phyloP scores from a whole-genome alignment of 2,113 vertebrate genomes.

The Neoarius graeffei region DNA sequence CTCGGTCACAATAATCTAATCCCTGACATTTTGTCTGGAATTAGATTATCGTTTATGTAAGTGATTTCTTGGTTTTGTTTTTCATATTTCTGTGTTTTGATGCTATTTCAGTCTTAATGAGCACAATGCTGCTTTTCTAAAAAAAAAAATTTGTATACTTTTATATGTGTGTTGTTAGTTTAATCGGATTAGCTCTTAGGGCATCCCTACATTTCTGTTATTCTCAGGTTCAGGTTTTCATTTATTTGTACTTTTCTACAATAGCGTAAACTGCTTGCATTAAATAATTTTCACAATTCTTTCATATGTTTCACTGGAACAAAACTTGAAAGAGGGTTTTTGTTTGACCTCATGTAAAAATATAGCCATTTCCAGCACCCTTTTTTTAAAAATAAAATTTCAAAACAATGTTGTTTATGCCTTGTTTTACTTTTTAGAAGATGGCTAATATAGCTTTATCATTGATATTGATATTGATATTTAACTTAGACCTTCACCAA shows the following conservation, averaged over 20 bases:
- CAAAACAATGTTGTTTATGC: not conserved
- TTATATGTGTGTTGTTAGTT: constrained; percentile 20
- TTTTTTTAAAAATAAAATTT: constrained; percentile 37
- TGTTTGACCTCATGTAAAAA: constrained; percentile 23
- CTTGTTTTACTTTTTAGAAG: not conserved
- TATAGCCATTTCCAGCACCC: constrained; percentile 23
- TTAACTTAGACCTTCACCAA: not conserved
- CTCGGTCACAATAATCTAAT: not conserved
- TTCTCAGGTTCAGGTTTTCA: constrained; percentile 50
- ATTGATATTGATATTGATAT: not conserved
- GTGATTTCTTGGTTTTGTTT: not conserved
- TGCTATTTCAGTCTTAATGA: constrained; percentile 1
- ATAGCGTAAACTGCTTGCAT: constrained; percentile 24
- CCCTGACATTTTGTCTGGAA: not conserved
- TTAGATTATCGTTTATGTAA: too few species aligned
- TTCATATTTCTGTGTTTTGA: constrained; percentile 34
- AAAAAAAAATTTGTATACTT: not conserved
- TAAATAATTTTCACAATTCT: not conserved
- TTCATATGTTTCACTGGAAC: constrained; percentile 5
- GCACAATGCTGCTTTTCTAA: constrained; percentile 20
- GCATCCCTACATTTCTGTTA: constrained; percentile 41
- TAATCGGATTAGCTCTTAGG: not conserved
- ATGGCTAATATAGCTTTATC: not conserved
- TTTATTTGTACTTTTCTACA: constrained; percentile 45
- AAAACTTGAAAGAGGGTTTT: constrained; percentile 28